Conservation (phyloP, 2,888 invertebrate genomes). For the Orthosia cruda region DNA sequence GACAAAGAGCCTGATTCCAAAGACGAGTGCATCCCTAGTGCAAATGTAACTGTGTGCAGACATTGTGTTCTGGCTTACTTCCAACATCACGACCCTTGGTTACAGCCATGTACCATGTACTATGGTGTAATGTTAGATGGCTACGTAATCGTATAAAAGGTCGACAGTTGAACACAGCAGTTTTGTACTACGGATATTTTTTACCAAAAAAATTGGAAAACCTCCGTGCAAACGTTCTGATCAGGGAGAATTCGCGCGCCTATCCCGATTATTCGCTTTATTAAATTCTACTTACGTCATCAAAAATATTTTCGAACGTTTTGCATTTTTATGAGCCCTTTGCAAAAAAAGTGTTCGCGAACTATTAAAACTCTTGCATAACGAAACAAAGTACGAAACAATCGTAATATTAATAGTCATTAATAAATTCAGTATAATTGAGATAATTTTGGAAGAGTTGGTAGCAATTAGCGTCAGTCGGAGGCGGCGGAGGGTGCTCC, state of each 20-base stretch:
- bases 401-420: slow-evolving; percentile 73
- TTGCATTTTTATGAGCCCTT: slow-evolving; percentile 26
- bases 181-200: background rate
- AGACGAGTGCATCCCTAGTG: slow-evolving; percentile 72
- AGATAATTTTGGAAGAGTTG: slow-evolving; percentile 88
- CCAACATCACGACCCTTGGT: slow-evolving; percentile 82
- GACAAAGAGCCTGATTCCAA: slow-evolving; percentile 64
- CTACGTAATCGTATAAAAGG: slow-evolving; percentile 53
- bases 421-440: slow-evolving; percentile 79
- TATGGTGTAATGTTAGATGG: slow-evolving; percentile 69
- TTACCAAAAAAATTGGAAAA: background rate
- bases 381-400: slow-evolving; percentile 52
- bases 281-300: slow-evolving; percentile 31
- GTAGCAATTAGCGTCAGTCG: slow-evolving; percentile 89
- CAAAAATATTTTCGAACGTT: slow-evolving; percentile 21
- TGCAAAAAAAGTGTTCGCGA: background rate
- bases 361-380: slow-evolving; percentile 26
- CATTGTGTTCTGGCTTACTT: slow-evolving; percentile 84
- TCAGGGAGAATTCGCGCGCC: slow-evolving; percentile 9
- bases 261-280: slow-evolving; percentile 39
- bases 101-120: slow-evolving; percentile 75
- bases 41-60: slow-evolving; percentile 85
- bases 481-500: slow-evolving; percentile 82
- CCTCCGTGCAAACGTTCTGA: slow-evolving; percentile 11
- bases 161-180: slow-evolving; percentile 16